phyloP scores from a whole-genome alignment of 2,888 invertebrate species.

The Furcula furcula region DNA sequence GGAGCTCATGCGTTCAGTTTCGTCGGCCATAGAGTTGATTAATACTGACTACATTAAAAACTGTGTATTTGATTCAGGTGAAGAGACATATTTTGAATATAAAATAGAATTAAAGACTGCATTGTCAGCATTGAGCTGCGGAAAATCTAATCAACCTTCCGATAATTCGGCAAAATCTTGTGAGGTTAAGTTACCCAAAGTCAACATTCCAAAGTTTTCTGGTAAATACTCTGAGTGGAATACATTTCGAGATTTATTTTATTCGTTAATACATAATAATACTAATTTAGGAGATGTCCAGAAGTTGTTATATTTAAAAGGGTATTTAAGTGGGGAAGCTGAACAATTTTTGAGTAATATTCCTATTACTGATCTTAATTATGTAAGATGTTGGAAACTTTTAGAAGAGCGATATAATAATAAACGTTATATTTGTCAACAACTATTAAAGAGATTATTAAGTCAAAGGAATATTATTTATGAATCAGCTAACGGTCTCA shows the following conservation, averaged over 20 bases:
- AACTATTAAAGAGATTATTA: neutral
- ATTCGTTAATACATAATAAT: neutral
- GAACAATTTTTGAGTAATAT: neutral
- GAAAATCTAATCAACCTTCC: neutral
- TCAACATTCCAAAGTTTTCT: neutral
- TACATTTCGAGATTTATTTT: neutral
- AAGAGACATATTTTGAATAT: neutral
- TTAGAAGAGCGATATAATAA: neutral
- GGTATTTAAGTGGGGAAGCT: neutral
- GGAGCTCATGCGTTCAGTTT: too few species aligned
- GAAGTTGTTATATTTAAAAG: neutral
- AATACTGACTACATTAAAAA: too few species aligned
- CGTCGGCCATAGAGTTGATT: too few species aligned
- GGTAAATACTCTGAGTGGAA: conserved; percentile 3
- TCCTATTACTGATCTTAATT: neutral
- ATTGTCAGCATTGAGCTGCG: neutral
- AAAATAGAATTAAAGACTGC: neutral
- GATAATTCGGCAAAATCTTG: neutral
- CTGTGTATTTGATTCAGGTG: too few species aligned
- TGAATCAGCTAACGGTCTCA: neutral
- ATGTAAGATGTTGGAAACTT: neutral
- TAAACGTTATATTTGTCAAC: neutral
- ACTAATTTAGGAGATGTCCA: neutral
- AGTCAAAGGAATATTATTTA: neutral
- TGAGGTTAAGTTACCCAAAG: conserved; percentile 1